These are phyloP conservation scores for Cryptotermes secundus DNA, from an alignment of 1,140 invertebrate species.

Conservation along the genomic window DNA sequence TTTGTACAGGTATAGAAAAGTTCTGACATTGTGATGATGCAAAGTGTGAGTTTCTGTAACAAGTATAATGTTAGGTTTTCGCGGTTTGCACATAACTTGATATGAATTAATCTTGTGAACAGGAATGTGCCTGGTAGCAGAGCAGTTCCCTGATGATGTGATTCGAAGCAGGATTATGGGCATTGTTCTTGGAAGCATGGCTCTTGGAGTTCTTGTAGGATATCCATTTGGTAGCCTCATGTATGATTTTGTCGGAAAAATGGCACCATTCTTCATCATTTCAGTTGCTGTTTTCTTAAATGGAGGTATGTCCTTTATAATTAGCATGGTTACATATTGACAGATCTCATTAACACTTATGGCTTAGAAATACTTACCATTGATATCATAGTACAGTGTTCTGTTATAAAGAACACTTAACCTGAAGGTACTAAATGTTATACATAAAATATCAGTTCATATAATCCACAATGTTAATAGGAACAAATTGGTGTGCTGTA, in stretches of 20 bases:
- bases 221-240: constrained; percentile 77
- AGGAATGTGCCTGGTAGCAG: constrained; percentile 57
- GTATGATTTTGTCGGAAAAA: constrained; percentile 73
- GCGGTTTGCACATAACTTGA: neutral
- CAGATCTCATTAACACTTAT: no score
- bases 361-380: no score
- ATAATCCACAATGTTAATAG: no score
- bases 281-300: constrained; percentile 58
- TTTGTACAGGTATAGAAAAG: neutral
- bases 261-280: constrained; percentile 70
- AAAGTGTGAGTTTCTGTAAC: no score
- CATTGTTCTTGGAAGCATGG: constrained; percentile 74
- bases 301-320: constrained; percentile 40
- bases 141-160: constrained; percentile 55
- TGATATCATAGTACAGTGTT: no score
- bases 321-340: neutral
- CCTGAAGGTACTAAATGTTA: no score
- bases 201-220: constrained; percentile 73
- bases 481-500: no score
- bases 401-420: no score
- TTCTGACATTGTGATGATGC: neutral
- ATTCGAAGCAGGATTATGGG: constrained; percentile 71
- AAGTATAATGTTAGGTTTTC: neutral
- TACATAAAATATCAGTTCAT: no score
- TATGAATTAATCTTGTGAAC: constrained; percentile 15